Evolutionary conservation across 2,797 vertebrate species (phyloP).

Genomic region (Limosa lapponica): DNA sequence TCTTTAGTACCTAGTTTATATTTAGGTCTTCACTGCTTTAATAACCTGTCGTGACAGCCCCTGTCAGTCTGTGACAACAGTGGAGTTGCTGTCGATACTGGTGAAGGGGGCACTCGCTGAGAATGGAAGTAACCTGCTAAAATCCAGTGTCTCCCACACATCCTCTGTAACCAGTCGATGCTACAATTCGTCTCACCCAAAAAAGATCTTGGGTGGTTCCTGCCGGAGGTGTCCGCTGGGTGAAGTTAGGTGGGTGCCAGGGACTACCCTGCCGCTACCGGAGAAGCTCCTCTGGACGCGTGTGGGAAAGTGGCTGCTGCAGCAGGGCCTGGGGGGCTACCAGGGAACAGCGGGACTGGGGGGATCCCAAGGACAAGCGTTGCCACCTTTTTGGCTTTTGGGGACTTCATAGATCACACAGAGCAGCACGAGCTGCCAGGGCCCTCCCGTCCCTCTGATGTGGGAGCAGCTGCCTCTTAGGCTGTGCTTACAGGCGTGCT

Average conservation of each 20-base stretch:
- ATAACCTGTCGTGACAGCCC: not conserved
- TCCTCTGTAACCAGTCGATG: not conserved
- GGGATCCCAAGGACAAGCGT: not conserved
- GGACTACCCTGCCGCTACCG: fast-evolving
- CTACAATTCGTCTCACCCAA: not conserved
- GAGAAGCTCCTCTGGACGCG: fast-evolving
- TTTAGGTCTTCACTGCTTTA: not conserved
- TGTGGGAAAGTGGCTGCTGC: not conserved
- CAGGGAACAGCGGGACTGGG: too few species aligned
- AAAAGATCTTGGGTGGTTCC: not conserved
- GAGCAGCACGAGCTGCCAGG: not conserved
- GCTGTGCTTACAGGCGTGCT: not conserved
- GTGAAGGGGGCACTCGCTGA: not conserved
- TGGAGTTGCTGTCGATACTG: not conserved
- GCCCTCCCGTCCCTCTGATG: fast-evolving
- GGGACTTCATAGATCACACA: not conserved
- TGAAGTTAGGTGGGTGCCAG: too few species aligned
- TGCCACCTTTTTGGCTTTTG: not conserved
- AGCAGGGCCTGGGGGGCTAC: not conserved
- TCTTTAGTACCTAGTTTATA: not conserved
- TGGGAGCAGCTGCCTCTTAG: not conserved
- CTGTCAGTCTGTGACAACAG: not conserved
- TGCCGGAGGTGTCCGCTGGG: not conserved
- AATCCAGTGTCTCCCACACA: not conserved
- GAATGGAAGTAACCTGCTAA: not conserved